phyloP scores from a whole-genome alignment of 1,140 invertebrate species.

The Branchinecta lindahli region DNA sequence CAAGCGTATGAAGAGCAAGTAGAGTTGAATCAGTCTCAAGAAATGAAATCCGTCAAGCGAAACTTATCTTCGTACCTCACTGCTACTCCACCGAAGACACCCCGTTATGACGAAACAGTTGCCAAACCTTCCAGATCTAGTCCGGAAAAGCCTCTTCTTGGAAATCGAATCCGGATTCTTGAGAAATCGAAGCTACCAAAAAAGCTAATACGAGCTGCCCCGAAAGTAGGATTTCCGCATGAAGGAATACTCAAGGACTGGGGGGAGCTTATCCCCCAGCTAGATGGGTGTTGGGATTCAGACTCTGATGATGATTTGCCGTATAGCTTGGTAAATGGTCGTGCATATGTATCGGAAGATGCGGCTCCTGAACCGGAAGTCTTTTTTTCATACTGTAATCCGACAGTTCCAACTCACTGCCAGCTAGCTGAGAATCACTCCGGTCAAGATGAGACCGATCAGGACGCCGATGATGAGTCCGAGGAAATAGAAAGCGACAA shows the following conservation, averaged over 20 bases:
- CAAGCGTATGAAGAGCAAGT: neutral
- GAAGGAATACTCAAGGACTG: neutral
- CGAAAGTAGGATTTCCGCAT: neutral
- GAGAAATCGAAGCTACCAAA: too few relatives aligned
- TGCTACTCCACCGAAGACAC: neutral
- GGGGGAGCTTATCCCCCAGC: conserved; percentile 35
- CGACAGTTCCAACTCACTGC: neutral
- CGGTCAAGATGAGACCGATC: too few relatives aligned
- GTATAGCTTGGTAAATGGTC: neutral
- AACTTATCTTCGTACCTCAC: neutral
- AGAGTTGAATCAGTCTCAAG: neutral
- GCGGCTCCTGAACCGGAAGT: conserved; percentile 21
- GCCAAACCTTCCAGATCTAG: neutral
- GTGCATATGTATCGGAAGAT: conserved; percentile 19
- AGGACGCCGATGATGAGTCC: too few relatives aligned
- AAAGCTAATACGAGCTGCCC: too few relatives aligned
- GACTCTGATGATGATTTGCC: conserved; percentile 25
- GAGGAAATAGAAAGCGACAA: neutral
- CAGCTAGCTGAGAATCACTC: neutral
- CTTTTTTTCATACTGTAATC: neutral
- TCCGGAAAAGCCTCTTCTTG: too few relatives aligned
- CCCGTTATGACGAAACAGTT: neutral
- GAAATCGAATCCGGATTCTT: too few relatives aligned
- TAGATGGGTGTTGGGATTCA: conserved; percentile 45
- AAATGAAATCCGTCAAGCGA: neutral